Base-by-base conservation (phyloP, 64 coral and sea anemone species). In the Cladopsammia gracilis region DNA sequence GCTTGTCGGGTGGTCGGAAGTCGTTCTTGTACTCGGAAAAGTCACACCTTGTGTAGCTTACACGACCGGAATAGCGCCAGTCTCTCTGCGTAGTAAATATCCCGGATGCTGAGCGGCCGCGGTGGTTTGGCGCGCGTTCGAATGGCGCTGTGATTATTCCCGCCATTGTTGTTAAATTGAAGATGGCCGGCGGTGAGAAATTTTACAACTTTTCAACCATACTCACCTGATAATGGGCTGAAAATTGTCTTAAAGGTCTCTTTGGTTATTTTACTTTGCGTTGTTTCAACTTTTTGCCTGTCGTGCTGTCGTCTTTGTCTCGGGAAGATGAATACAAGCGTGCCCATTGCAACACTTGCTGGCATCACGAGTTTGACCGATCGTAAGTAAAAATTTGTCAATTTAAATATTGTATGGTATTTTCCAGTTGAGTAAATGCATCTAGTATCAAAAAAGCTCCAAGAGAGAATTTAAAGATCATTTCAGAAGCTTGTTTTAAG, bases 121-220 rank as follows among this genome's bases (percentile, higher is more conserved):
- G 90, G 82, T 83, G 95, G 88, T 90, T 94, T 97, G 92, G 96
- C 92, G 96, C 92, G 96, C 92, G 82, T 97, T 97, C 92, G 92
- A 98, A 98, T 89, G 71, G 71, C 62, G 60, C 64, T 60, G 72
- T 62, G 90, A 70, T 92, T 84, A 86, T 96, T 96, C 95, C 87
- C 95, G 91, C 95, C 95, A 96, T 96, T 96, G 75, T 93, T 88
- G 77, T 83, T 87, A 53, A 93, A 91, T 77, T 83, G 58, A 98
- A 91, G 22, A 93, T 93, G 96, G 96, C 92, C 11, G 88, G 13
- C 65, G 89, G 56, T 94, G 25, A 72, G 51, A 81, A 82, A 61
- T 89, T 89, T 71, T 73, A 67, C 92, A 94, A 62, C 80, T 83
- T 82, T 76, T 48, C 64, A 45, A 87, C 51, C 8, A 18, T 43